Conservation (phyloP, 1,140 invertebrate species). For the Episyrphus balteatus region DNA sequence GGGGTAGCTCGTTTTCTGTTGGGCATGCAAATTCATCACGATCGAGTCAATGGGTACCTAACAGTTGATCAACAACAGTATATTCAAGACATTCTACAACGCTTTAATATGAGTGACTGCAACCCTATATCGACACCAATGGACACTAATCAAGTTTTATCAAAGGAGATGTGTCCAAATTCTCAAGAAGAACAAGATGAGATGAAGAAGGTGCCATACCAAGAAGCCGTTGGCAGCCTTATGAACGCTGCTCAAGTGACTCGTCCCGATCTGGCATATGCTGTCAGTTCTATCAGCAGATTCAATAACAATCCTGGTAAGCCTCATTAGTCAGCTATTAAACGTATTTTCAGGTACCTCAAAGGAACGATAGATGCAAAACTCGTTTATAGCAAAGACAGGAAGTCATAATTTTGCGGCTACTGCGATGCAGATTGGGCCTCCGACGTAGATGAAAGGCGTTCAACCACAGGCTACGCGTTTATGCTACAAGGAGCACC, state of each 20-base stretch:
- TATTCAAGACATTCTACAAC: constrained; percentile 9
- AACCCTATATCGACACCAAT: constrained; percentile 20
- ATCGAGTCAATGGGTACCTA: constrained; percentile 3
- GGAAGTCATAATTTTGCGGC: neutral
- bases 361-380: constrained; percentile 9
- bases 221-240: constrained; percentile 24
- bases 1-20: constrained; percentile 12
- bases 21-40: constrained; percentile 16
- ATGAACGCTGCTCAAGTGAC: constrained; percentile 27
- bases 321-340: constrained; percentile 20
- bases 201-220: constrained; percentile 19
- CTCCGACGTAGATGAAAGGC: neutral
- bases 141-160: constrained; percentile 11
- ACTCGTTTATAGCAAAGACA: constrained; percentile 2
- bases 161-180: constrained; percentile 32
- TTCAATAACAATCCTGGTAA: constrained; percentile 15
- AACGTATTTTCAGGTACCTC: constrained; percentile 27
- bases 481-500: constrained; percentile 1
- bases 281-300: constrained; percentile 24
- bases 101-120: constrained; percentile 21
- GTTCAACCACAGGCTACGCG: constrained; percentile 1
- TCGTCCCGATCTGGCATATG: constrained; percentile 34
- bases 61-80: constrained; percentile 8
- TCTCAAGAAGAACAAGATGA: constrained; percentile 1
- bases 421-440: constrained; percentile 4